Evolutionary conservation across 1,140 invertebrate species (phyloP).

Genomic region (Drosophila neocordata): DNA sequence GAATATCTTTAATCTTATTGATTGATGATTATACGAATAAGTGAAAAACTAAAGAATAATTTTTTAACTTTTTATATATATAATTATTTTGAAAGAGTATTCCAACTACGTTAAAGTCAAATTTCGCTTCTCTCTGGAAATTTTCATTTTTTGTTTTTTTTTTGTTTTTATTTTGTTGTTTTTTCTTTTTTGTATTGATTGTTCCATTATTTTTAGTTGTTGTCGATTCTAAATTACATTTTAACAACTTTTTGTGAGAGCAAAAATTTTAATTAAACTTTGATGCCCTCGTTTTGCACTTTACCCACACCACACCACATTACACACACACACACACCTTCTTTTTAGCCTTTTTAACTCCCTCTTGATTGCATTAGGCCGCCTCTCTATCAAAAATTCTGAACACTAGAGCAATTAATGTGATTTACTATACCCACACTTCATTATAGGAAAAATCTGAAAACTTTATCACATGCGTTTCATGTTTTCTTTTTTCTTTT

Average conservation of each 20-base stretch:
- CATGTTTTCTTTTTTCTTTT: neutral
- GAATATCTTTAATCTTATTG: no score
- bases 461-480: conserved; percentile 11
- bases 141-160: no score
- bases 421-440: conserved; percentile 70
- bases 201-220: conserved; percentile 33
- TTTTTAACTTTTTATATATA: neutral
- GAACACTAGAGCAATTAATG: conserved; percentile 69
- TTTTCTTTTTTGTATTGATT: conserved; percentile 17
- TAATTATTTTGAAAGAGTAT: neutral
- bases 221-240: conserved; percentile 66
- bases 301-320: neutral
- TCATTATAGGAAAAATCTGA: conserved; percentile 45
- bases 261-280: conserved; percentile 68
- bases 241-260: conserved; percentile 49
- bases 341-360: neutral
- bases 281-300: conserved; percentile 44
- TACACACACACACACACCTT: neutral
- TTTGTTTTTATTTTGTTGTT: neutral
- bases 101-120: neutral
- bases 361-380: conserved; percentile 44
- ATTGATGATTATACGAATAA: no score
- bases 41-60: no score
- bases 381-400: conserved; percentile 45
- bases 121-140: neutral